phyloP scores from a whole-genome alignment of 2,113 vertebrate genomes.

The Grantiella picta region DNA sequence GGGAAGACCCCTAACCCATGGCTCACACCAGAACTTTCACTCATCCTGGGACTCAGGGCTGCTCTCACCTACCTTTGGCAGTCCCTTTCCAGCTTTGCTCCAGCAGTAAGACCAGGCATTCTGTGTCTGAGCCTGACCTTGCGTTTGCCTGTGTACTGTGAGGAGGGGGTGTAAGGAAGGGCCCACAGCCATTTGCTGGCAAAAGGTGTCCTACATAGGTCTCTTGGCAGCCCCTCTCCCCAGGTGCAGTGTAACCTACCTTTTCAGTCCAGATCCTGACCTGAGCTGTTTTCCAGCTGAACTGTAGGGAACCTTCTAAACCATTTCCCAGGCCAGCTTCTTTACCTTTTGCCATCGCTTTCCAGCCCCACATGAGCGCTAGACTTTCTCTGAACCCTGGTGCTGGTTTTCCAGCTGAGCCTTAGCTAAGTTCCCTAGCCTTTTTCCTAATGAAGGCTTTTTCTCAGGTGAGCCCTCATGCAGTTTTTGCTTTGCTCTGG shows the following conservation, averaged over 20 bases:
- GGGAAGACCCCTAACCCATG: background rate
- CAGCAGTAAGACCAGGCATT: background rate
- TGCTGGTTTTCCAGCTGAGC: background rate
- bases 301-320: background rate
- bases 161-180: background rate
- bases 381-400: background rate
- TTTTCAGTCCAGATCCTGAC: background rate
- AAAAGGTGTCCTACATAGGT: background rate
- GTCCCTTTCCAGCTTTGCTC: background rate
- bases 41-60: background rate
- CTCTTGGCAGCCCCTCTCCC: background rate
- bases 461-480: background rate
- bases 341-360: background rate
- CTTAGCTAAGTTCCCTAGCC: background rate
- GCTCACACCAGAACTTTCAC: background rate
- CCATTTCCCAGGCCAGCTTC: background rate
- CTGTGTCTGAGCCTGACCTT: background rate
- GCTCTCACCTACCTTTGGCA: background rate
- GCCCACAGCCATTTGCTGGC: rapidly evolving
- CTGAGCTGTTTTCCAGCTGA: background rate
- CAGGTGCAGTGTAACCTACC: background rate
- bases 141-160: background rate
- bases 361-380: background rate
- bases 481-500: rapidly evolving
- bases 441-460: background rate